Conservation (phyloP, 2,888 invertebrate species). For the Rugalucina vietnamica region DNA sequence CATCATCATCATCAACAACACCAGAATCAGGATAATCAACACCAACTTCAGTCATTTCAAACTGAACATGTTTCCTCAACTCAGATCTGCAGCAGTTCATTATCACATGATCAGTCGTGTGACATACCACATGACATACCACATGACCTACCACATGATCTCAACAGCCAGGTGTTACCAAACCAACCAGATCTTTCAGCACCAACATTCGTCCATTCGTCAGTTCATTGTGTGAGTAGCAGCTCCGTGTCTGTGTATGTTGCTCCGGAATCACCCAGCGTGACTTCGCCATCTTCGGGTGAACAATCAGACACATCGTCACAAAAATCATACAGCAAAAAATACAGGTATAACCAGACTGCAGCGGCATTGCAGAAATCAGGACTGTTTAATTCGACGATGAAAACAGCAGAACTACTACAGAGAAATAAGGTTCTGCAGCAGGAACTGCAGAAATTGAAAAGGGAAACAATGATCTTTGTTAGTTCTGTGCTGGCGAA, state of each 20-base stretch:
- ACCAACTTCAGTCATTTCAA: neutral
- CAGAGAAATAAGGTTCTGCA: slow-evolving; percentile 88
- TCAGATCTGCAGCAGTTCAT: too few species aligned
- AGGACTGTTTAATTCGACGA: slow-evolving; percentile 87
- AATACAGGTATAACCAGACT: slow-evolving; percentile 69
- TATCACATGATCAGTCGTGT: neutral
- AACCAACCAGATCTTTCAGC: neutral
- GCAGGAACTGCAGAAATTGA: slow-evolving; percentile 87
- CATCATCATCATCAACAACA: neutral
- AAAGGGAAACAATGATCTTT: slow-evolving; percentile 88
- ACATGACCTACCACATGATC: neutral
- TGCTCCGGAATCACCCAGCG: neutral
- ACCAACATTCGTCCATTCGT: neutral
- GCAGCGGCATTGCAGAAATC: slow-evolving; percentile 71
- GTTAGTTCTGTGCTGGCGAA: slow-evolving; percentile 87
- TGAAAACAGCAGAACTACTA: slow-evolving; percentile 88
- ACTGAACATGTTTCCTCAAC: too few species aligned
- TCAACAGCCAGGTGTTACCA: neutral
- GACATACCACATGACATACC: neutral
- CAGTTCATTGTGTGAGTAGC: neutral
- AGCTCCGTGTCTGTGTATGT: neutral
- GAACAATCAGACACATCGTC: neutral
- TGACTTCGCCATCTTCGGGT: neutral
- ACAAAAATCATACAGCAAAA: slow-evolving; percentile 42
- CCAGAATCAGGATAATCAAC: neutral